phyloP scores from a whole-genome alignment of 64 coral and sea anemone genomes.

The Exaiptasia diaphana region DNA sequence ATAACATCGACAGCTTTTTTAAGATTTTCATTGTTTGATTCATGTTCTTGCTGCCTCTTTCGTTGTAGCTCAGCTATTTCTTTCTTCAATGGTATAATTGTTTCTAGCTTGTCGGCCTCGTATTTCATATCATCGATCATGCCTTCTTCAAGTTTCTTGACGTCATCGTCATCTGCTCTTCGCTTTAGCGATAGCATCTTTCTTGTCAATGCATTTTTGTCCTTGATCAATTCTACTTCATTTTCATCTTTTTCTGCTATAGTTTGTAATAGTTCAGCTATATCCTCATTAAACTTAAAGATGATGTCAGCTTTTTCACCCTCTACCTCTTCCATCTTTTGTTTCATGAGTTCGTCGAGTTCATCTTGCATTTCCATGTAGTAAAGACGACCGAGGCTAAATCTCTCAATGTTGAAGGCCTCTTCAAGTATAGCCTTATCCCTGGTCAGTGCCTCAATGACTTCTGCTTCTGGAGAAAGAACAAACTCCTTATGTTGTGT shows the following conservation, averaged over 20 bases:
- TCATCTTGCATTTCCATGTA: slow-evolving; percentile 96
- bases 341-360: slow-evolving; percentile 40
- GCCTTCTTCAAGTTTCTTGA: not conserved
- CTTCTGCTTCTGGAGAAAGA: slow-evolving; percentile 63
- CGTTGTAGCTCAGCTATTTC: slow-evolving; percentile 67
- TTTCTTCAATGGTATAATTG: slow-evolving; percentile 50
- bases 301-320: slow-evolving; percentile 60
- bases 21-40: slow-evolving; percentile 37
- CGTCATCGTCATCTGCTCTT: not conserved
- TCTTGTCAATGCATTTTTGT: slow-evolving; percentile 17
- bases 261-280: slow-evolving; percentile 58
- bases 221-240: slow-evolving; percentile 62
- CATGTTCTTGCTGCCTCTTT: slow-evolving; percentile 64
- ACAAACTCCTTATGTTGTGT: slow-evolving; percentile 84
- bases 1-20: slow-evolving; percentile 61
- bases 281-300: slow-evolving; percentile 65
- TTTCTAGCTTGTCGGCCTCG: slow-evolving; percentile 53
- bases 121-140: slow-evolving; percentile 23
- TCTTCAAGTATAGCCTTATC: slow-evolving; percentile 77
- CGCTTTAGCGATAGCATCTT: slow-evolving; percentile 45
- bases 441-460: slow-evolving; percentile 67
- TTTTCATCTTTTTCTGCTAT: slow-evolving; percentile 69
- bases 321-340: slow-evolving; percentile 53
- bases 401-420: slow-evolving; percentile 70
- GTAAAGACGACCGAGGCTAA: slow-evolving; percentile 80